These are phyloP conservation scores for Thomomys bottae DNA, from an alignment of 2,113 vertebrate species.

Conservation along the genomic window DNA sequence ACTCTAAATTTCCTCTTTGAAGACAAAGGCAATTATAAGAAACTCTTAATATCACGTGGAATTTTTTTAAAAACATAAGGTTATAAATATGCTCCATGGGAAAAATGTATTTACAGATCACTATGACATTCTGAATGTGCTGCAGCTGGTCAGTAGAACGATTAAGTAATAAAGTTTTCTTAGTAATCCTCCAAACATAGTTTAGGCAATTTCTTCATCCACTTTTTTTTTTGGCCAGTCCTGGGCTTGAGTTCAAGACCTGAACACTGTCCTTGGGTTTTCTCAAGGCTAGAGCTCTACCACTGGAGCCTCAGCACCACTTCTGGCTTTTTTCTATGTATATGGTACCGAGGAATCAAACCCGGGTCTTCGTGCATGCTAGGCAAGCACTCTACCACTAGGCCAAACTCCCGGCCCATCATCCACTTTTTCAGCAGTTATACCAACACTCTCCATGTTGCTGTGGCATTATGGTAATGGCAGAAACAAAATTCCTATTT, in stretches of 20 bases:
- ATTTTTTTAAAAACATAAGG: conserved; percentile 9
- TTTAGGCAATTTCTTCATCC: background rate
- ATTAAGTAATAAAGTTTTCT: background rate
- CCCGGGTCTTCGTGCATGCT: no score
- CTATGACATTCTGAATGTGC: background rate
- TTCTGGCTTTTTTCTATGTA: no score
- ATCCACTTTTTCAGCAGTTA: background rate
- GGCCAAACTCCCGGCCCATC: no score
- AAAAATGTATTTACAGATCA: background rate
- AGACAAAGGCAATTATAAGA: background rate
- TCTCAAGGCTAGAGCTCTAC: no score
- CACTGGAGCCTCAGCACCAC: no score
- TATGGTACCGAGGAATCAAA: no score
- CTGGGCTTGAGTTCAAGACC: no score
- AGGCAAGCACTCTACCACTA: no score
- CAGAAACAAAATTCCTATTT: background rate
- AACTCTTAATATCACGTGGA: background rate
- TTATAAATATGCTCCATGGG: background rate
- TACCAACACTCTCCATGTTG: background rate
- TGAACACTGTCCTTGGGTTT: no score
- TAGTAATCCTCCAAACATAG: background rate
- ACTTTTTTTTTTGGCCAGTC: no score
- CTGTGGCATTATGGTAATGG: background rate
- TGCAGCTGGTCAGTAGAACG: background rate
- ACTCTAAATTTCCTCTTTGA: background rate